Evolutionary conservation across 2,113 vertebrate species (phyloP), one percentile per base, ranked within the genome.

Genomic region (Pyrgilauda ruficollis): DNA sequence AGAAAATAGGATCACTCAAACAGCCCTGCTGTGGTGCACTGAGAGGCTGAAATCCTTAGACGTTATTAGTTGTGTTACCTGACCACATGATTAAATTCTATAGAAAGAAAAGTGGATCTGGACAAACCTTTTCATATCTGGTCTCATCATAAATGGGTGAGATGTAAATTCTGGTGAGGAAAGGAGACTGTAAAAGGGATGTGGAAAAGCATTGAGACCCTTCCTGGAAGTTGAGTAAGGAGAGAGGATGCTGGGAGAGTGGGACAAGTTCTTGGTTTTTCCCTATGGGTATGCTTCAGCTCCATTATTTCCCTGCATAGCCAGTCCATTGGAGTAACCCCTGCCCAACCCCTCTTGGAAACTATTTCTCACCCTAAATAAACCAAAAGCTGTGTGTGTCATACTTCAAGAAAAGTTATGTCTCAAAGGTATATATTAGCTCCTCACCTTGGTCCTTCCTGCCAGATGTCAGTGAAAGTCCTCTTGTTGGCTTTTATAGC

Each of bases 141-240:
- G 4, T 41, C 31, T 91, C 18, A 58, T n/a, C 17, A 23, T 37
- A 62, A 58, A 37, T 24, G 21, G 8, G 13, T 76, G 49, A 79
- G 31, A 64, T 68, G 17, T 61, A 90, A 80, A 66, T 39, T 85
- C 64, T n/a, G 35, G 8, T 56, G 70, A 43, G 33, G 70, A 78
- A 91, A 68, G 53, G 13, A 84, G 22, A 28, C 27, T 35, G 11
- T 41, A 44, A 83, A 64, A 61, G 23, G 39, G 44, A 17, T 77
- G 26, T 9, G 33, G 11, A 79, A 61, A 0, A 1, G 13, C 1
- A 2, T 27, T 24, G 31, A 11, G n/a, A 46, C 35, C 18, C 9
- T 76, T 39, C 49, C 33, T 68, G 26, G 24, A 63, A 73, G 43
- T 12, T 1, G 2, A 53, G 18, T 69, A 53, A 69, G 46, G 56